Evolutionary conservation across 2,113 vertebrate genomes (phyloP).

Genomic region (Sceloporus undulatus): DNA sequence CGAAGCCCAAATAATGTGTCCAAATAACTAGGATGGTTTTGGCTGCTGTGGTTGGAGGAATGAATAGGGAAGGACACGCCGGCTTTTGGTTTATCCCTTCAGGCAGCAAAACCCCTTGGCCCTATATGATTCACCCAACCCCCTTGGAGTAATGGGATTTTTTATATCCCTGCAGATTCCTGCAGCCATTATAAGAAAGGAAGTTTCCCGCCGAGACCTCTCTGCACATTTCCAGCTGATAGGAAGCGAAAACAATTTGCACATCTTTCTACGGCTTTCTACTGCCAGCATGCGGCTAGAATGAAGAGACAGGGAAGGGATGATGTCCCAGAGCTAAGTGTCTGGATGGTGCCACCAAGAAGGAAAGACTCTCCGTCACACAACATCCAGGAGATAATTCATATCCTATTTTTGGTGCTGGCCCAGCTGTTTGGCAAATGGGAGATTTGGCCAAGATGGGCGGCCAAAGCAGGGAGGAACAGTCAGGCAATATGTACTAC

Average conservation of each 20-base stretch:
- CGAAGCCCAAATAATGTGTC: too few relatives aligned
- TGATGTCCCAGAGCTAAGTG: neutral
- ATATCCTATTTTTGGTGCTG: neutral
- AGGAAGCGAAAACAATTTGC: neutral
- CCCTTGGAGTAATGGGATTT: too few relatives aligned
- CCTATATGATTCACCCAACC: too few relatives aligned
- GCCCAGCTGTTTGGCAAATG: too few relatives aligned
- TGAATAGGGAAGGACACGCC: too few relatives aligned
- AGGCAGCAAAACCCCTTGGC: neutral
- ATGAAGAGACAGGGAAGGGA: neutral
- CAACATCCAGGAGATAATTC: neutral
- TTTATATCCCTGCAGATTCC: neutral
- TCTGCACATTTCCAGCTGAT: neutral
- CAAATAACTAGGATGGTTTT: too few relatives aligned
- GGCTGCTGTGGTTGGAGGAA: too few relatives aligned
- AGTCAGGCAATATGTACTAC: too few relatives aligned
- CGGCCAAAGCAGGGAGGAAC: too few relatives aligned
- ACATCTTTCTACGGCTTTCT: neutral
- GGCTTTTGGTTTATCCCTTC: neutral
- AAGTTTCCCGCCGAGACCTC: neutral
- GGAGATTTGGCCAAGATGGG: too few relatives aligned
- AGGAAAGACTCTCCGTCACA: neutral
- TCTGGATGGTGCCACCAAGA: neutral
- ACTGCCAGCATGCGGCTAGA: neutral
- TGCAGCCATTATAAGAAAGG: neutral